A percentile compares a stretch with the other conserved stretches of the same genome.
Evolutionary conservation across 2,797 vertebrate genomes (phyloP).

Genomic region (Sebastes hubbsi): DNA sequence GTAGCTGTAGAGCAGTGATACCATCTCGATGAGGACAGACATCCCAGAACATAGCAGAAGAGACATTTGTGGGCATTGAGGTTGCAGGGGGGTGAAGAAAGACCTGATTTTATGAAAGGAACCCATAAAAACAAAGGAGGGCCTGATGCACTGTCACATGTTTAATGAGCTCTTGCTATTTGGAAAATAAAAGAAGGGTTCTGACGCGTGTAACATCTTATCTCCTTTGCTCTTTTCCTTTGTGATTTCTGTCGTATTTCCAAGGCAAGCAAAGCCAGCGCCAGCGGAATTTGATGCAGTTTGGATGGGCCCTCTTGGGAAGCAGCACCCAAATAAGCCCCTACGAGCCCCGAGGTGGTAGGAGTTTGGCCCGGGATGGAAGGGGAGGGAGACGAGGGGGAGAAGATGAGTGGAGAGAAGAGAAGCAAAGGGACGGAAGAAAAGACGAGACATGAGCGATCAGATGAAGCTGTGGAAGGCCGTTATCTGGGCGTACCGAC

Average conservation of each 20-base stretch:
- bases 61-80: slow-evolving; percentile 33
- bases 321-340: slow-evolving; percentile 61
- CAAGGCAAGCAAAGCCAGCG: slow-evolving; percentile 77
- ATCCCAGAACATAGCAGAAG: neutral
- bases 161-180: slow-evolving; percentile 52
- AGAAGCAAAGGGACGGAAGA: neutral
- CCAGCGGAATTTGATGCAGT: slow-evolving; percentile 68
- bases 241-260: slow-evolving; percentile 76
- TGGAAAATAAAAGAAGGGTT: slow-evolving; percentile 57
- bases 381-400: slow-evolving; percentile 8
- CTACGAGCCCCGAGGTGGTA: slow-evolving; percentile 46
- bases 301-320: slow-evolving; percentile 45
- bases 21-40: slow-evolving; percentile 12
- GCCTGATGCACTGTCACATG: slow-evolving; percentile 45
- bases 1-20: slow-evolving; percentile 22
- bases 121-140: slow-evolving; percentile 29
- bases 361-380: slow-evolving; percentile 31
- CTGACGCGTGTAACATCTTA: slow-evolving; percentile 73
- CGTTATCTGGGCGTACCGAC: neutral
- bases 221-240: slow-evolving; percentile 69
- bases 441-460: slow-evolving; percentile 10
- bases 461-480: slow-evolving; percentile 46
- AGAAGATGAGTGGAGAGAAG: slow-evolving; percentile 5
- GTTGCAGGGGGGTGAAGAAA: slow-evolving; percentile 17
- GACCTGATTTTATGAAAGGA: slow-evolving; percentile 44